These are phyloP conservation scores for Trogon surrucura DNA, from an alignment of 2,113 vertebrate species.

Conservation along the genomic window DNA sequence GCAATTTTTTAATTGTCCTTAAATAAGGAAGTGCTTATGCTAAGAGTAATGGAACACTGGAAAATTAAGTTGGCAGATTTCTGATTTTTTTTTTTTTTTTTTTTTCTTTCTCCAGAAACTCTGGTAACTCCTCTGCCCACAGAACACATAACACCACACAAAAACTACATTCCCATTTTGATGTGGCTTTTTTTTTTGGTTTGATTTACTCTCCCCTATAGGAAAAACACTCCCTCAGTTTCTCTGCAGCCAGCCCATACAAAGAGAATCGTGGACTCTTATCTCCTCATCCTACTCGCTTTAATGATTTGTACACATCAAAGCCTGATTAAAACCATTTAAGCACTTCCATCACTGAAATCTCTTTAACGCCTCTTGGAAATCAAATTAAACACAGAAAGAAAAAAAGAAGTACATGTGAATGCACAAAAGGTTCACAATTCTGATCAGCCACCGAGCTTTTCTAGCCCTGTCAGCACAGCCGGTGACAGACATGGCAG, in stretches of 20 bases:
- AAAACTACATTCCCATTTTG: neutral
- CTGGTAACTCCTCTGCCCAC: neutral
- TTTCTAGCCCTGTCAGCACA: fast-evolving
- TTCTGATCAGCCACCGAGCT: neutral
- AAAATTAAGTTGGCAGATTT: neutral
- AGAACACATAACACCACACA: neutral
- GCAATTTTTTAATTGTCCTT: neutral
- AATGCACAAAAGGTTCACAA: neutral
- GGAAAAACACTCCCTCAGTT: neutral
- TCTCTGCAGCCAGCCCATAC: neutral
- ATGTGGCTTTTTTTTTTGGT: neutral
- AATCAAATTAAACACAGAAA: conserved; percentile 37
- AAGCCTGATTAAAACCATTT: conserved; percentile 50
- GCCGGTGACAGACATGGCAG: fast-evolving
- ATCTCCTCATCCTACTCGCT: conserved; percentile 40
- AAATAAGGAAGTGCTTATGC: neutral
- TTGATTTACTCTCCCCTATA: neutral
- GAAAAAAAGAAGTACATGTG: neutral
- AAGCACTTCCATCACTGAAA: conserved; percentile 40
- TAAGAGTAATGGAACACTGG: neutral
- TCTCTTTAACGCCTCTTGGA: conserved; percentile 30
- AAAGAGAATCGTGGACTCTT: neutral
- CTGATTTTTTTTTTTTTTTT: too few species aligned
- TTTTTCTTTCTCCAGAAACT: neutral
- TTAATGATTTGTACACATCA: conserved; percentile 52